A percentile compares a stretch with the other conserved stretches of the same genome.
phyloP scores from a whole-genome alignment of 2,797 vertebrate genomes.

The Myotis myotis region DNA sequence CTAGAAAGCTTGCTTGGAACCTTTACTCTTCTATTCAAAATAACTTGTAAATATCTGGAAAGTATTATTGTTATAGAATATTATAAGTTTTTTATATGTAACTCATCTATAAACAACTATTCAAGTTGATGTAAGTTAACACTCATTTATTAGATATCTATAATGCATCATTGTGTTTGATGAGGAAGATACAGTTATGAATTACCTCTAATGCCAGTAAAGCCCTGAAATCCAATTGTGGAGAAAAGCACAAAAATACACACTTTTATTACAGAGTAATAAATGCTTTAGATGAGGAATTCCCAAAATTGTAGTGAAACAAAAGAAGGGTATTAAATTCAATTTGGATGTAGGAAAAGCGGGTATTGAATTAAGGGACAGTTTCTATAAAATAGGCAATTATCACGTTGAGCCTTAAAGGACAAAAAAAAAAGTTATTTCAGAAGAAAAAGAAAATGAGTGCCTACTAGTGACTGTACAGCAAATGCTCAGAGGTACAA shows the following conservation, averaged over 20 bases:
- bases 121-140: background rate
- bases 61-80: background rate
- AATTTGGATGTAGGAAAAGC: background rate
- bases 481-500: background rate
- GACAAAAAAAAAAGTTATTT: background rate
- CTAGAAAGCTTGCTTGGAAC: background rate
- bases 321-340: background rate
- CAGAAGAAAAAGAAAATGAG: background rate
- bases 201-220: background rate
- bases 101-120: background rate
- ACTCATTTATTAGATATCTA: background rate
- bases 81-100: background rate
- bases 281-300: background rate
- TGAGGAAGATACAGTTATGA: background rate
- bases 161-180: background rate
- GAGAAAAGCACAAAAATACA: background rate
- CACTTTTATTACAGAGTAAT: background rate
- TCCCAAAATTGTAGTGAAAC: background rate
- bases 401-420: background rate
- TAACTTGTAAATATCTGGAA: conserved; percentile 53
- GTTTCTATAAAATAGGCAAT: background rate
- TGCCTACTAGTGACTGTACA: accelerated
- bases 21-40: background rate
- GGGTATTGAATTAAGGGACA: background rate
- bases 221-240: background rate